A percentile compares a stretch with the other conserved stretches of the same genome.
Evolutionary conservation across 2,888 invertebrate genomes (phyloP).

Genomic region (Norana najaformis): DNA sequence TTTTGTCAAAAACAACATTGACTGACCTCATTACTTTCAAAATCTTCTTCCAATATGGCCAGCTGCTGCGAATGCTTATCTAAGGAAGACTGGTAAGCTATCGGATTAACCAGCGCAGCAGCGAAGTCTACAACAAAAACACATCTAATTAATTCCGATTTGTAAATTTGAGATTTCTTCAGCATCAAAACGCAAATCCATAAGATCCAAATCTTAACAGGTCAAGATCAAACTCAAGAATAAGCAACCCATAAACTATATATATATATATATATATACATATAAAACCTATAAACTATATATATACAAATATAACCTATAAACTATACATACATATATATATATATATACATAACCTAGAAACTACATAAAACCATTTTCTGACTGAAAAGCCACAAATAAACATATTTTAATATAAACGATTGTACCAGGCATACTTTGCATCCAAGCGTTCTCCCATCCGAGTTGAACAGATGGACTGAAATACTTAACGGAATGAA

Average conservation of each 20-base stretch:
- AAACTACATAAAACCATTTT: not conserved
- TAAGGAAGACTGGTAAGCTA: constrained; percentile 90
- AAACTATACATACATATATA: not conserved
- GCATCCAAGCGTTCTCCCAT: too few relatives aligned
- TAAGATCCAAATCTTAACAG: not conserved
- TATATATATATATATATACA: not conserved
- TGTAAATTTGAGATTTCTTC: too few relatives aligned
- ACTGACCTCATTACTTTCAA: constrained; percentile 57
- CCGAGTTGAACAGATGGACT: too few relatives aligned
- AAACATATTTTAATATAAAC: too few relatives aligned
- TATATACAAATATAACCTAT: not conserved
- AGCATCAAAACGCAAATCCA: not conserved
- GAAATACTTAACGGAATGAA: too few relatives aligned
- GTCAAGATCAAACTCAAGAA: not conserved
- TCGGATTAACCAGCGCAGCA: constrained; percentile 87
- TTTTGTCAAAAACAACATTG: not conserved
- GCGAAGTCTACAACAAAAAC: constrained; percentile 61
- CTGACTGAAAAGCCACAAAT: too few relatives aligned
- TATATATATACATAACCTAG: not conserved
- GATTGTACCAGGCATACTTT: too few relatives aligned
- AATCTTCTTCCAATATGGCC: constrained; percentile 84
- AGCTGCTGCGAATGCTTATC: constrained; percentile 89
- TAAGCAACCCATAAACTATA: not conserved
- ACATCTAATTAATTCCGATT: not conserved
- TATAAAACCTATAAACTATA: too few relatives aligned